Conservation (phyloP, 2,797 vertebrate species). For the Esox masquinongy region DNA sequence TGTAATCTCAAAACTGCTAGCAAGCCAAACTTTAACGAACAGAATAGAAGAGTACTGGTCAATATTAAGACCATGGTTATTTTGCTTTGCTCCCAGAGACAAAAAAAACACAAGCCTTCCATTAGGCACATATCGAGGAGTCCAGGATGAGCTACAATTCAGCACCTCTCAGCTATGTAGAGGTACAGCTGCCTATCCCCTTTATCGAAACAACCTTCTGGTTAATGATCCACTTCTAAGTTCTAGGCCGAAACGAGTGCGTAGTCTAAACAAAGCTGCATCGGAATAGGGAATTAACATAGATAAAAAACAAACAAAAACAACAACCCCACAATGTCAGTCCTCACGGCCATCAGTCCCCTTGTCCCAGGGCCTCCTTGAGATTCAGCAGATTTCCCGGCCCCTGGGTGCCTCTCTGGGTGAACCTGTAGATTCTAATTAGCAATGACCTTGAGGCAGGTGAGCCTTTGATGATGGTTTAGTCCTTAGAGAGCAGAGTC, state of each 20-base stretch:
- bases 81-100: background rate
- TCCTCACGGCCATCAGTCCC: slow-evolving; percentile 27
- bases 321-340: slow-evolving; percentile 23
- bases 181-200: background rate
- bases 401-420: slow-evolving; percentile 29
- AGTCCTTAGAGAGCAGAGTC: slow-evolving; percentile 41
- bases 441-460: slow-evolving; percentile 61
- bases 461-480: slow-evolving; percentile 52
- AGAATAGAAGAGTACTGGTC: background rate
- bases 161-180: background rate
- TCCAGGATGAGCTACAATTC: background rate
- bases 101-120: background rate
- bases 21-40: background rate
- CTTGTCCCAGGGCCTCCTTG: slow-evolving; percentile 39
- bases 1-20: background rate
- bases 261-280: background rate
- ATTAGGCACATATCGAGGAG: background rate
- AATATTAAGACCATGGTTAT: background rate
- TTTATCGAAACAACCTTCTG: background rate
- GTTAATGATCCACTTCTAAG: background rate
- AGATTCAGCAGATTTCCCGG: slow-evolving; percentile 45
- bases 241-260: background rate
- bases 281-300: background rate
- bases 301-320: slow-evolving; percentile 33
- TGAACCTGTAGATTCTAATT: slow-evolving; percentile 59